phyloP scores from a whole-genome alignment of 2,113 vertebrate species.

The Rattus norvegicus region GRCr8 NC_086020.1:120506001-120506500 shows the following conservation, averaged over 20 bases:
- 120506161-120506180: neutral
- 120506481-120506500: neutral
- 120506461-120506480: neutral
- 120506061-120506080: neutral
- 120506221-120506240: slow-evolving; percentile 6
- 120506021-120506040: neutral
- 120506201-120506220: neutral
- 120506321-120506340: neutral
- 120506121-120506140: slow-evolving; percentile 1
- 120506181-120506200: neutral
- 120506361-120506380: neutral
- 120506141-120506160: neutral
- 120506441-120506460: neutral
- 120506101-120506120: slow-evolving; percentile 34
- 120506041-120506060: slow-evolving; percentile 1
- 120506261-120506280: neutral
- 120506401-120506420: neutral
- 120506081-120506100: neutral
- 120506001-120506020: neutral
- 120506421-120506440: neutral
- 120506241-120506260: neutral
- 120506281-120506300: neutral
- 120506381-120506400: neutral
- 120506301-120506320: neutral
- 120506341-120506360: neutral